Evolutionary conservation across 2,797 vertebrate genomes (phyloP), one percentile per base, ranked within the genome.

Genomic region (Coregonus ussuriensis): DNA sequence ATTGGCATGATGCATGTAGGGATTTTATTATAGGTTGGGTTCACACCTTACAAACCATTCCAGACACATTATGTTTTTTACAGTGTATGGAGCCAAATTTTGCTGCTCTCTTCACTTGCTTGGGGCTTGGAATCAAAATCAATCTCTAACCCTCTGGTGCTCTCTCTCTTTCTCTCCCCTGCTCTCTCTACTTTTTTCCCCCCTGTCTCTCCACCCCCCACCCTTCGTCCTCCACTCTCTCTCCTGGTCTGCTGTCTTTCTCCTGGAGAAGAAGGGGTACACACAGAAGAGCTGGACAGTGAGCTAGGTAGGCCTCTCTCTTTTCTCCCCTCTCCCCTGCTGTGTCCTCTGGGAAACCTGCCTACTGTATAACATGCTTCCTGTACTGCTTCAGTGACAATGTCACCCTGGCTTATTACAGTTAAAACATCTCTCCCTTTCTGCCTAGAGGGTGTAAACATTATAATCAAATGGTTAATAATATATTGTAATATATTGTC

Each of bases 261-360:
- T 91, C 85, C 88, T 94, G 91, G 96, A 97, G 96, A 93, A 99
- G 98, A 99, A 97, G 98, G 98, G 93, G 97, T 99, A 82, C 98
- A 99, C 86, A 99, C 98, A 89, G 98, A 99, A 91, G 98, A 99
- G 93, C 96, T 97, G 96, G 98, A 99, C 96, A 98, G 96, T 95
- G 98, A 99, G 93, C 92, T 97, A 93, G 98, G 98, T 99, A 97
- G 85, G 94, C 88, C 89, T 54, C 51, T 72, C n/a, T 9, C 51
- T 53, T 4, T 21, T 41, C 15, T 18, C 9, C 15, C 21, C 18
- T 31, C 71, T 56, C 7, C 52, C 51, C 0, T 4, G 33, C 53
- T 54, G 29, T 53, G 18, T 73, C 67, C 21, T 29, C 13, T 52
- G 47, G 62, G 41, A 47, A 54, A 47, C 35, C 74, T 70, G 13